phyloP scores from a whole-genome alignment of 2,797 vertebrate species.

The Phoebastria nigripes region DNA sequence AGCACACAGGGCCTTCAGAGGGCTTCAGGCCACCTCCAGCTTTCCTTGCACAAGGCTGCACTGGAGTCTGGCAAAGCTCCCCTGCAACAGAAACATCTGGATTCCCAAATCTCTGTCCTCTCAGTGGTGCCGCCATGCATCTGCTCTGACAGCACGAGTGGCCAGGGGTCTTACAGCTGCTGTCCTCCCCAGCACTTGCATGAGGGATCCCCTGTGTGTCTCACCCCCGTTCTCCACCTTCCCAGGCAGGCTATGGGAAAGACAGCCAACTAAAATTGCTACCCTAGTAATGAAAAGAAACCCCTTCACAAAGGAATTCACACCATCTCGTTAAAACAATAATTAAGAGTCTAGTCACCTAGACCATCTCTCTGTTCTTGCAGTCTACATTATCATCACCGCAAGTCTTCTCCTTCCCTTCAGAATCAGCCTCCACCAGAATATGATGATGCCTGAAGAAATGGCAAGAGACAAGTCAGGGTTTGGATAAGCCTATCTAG shows the following conservation, averaged over 20 bases:
- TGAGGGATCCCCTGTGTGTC: fast-evolving
- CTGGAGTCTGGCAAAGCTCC: background rate
- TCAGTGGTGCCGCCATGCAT: background rate
- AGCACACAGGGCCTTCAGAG: background rate
- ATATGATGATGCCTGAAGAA: background rate
- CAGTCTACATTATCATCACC: background rate
- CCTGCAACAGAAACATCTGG: background rate
- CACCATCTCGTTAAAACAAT: background rate
- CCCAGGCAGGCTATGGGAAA: background rate
- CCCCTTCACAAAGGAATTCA: background rate
- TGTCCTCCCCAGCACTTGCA: background rate
- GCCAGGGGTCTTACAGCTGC: background rate
- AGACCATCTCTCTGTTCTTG: background rate
- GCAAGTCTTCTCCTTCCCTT: background rate
- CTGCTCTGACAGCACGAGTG: background rate
- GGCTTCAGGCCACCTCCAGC: background rate
- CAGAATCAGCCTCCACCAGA: background rate
- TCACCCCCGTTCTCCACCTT: background rate
- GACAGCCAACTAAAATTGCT: background rate
- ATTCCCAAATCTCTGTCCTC: background rate
- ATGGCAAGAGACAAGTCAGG: background rate
- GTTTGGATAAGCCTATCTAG: background rate
- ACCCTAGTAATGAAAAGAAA: background rate
- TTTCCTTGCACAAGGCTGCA: background rate
- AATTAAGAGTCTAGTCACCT: background rate